Evolutionary conservation across 2,888 invertebrate species (phyloP), one percentile per base, ranked within the genome.

Genomic region (Copidosoma aretas): DNA sequence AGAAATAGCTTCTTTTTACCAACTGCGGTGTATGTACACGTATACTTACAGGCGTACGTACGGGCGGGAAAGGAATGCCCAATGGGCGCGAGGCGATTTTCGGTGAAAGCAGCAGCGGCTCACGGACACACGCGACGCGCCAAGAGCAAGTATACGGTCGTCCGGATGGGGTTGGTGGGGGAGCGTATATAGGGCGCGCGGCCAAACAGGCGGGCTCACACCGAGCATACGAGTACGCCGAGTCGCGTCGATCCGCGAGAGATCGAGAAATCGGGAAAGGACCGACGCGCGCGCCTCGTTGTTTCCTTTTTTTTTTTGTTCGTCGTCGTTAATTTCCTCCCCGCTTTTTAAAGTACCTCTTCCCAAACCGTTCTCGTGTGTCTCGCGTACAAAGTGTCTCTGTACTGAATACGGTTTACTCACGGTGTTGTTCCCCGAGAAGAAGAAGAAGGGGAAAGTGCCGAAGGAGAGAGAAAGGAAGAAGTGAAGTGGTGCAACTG

Each of bases 131-230:
- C 14, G 43, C 43, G 43, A 14, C n/a, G 43, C 43, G 24, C 46
- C 46, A 1, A 4, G 21, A 52, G 21, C 2, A 52, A 21, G 1
- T 3, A 75, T 73, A 75, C 75, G 52, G 19, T 15, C 51, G 5
- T n/a, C 4, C 77, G 64, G 56, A 17, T 17, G 15, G 43, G 15
- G 43, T 8, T 2, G 74, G 76, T 82, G 81, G 83, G 83, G 82
- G 82, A 81, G 78, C 77, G 79, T 82, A 82, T 83, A 83, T 81
- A 83, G 82, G 80, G 76, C 76, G 79, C 76, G 79, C 78, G 77
- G 80, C 76, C 76, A 79, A 78, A 80, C 80, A 73, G 67, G 73
- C 75, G 74, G 76, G 71, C 80, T 81, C 82, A 82, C 79, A 81
- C 80, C 81, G 79, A 81, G 78, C 77, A 76, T 57, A 46, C 54